Conservation (phyloP, 2,797 vertebrate genomes). For the Falco columbarius region DNA sequence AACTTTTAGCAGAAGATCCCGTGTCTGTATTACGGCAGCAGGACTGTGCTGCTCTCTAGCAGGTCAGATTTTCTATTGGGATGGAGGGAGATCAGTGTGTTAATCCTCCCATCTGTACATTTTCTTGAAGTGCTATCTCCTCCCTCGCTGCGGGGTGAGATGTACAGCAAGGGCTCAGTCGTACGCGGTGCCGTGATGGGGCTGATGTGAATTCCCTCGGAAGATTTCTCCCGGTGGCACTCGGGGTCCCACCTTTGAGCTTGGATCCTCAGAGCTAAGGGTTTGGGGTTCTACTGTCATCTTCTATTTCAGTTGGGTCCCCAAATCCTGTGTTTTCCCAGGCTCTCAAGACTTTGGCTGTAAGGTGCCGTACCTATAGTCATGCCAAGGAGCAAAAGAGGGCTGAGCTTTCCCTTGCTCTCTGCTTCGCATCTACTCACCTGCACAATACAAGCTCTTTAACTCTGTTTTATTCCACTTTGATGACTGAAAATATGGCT, state of each 20-base stretch:
- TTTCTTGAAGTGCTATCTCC: accelerated
- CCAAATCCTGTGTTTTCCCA: not conserved
- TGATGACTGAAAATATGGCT: not conserved
- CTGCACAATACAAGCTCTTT: not conserved
- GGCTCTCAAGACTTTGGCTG: not conserved
- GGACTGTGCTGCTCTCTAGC: not conserved
- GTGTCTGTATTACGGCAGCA: not conserved
- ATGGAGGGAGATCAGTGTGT: not conserved
- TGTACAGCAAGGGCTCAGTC: accelerated
- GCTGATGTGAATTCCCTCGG: not conserved
- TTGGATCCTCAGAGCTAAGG: not conserved
- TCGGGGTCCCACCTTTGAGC: not conserved
- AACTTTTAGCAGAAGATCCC: not conserved
- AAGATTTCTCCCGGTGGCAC: accelerated
- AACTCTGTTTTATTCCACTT: not conserved
- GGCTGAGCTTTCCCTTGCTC: not conserved
- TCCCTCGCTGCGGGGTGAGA: accelerated
- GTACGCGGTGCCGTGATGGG: accelerated
- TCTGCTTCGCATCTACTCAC: not conserved
- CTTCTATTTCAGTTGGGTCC: not conserved
- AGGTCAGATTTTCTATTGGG: not conserved
- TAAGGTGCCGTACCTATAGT: not conserved
- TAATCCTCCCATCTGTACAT: not conserved
- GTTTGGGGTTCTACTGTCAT: not conserved
- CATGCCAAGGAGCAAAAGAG: not conserved